Evolutionary conservation across 1,140 invertebrate genomes (phyloP), one percentile per base, ranked within the genome.

Genomic region (Solenopsis fugax): DNA sequence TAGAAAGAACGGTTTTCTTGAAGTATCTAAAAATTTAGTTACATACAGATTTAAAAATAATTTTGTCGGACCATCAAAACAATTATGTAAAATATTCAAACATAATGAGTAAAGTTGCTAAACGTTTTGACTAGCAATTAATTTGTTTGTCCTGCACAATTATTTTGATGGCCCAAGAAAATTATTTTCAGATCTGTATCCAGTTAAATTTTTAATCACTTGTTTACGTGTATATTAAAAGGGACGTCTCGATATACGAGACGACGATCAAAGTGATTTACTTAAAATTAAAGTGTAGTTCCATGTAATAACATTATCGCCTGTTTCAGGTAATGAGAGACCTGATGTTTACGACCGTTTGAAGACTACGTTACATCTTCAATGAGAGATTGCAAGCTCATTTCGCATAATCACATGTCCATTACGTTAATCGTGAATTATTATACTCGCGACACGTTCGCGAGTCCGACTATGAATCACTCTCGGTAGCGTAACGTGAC

Each of bases 391-490:
- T 64, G 24, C 37, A 77, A 48, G 45, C 41, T 12, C 24, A 77
- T 64, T 45, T 64, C 41, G 75, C 34, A 24, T 76, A 76, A 18
- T 60, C 73, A 37, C 21, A 24, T 37, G 34, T 56, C 13, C 72
- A 45, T 77, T 77, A 78, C 60, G 18, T 48, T 50, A 21, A 78
- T 62, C 41, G 60, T 78, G 24, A 45, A 10, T 45, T 85, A 85
- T 56, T 52, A 76, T 21, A 37, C 56, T 9, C 62, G 73, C 54
- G 71, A 82, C 58, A 85, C 56, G 54, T 88, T 52, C 69, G 24
- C 41, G 3, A 48, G 48, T 60, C 60, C 64, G 73, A 75, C 81
- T 62, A n/a, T 87, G 76, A 89, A 89, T 90, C 88, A 89, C 12
- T 50, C 24, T 52, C 56, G 62, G 76, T 86, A 64, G 77, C 71